Evolutionary conservation across 2,113 vertebrate species (phyloP), one percentile per base, ranked within the genome.

Genomic region (Pongo abelii): DNA sequence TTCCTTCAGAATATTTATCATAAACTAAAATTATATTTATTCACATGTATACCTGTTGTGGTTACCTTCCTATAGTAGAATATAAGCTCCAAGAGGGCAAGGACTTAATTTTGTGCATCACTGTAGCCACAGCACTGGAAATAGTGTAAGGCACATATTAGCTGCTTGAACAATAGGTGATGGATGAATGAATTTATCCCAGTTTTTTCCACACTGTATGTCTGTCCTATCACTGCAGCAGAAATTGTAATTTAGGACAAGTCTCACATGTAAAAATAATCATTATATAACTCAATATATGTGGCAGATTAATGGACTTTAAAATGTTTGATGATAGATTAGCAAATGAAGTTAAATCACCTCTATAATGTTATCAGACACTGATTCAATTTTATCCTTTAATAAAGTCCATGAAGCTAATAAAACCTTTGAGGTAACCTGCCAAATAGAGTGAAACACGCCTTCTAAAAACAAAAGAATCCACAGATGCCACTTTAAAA

Each of bases 361-460:
- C 95, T 93, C 10, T 72, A 55, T 46, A 97, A 80, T 7, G 35
- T 7, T 94, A n/a, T 32, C 72, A 88, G 85, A 91, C 32, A 35
- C 5, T 97, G 93, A 48, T 61, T 97, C 77, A 43, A 32, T 80
- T 98, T 95, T 94, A 86, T 85, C 72, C 27, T 86, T 98, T 97
- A 96, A 93, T 94, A 81, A 97, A 95, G 59, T 86, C 69, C 35
- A 83, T 0, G 25, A 78, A 84, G 22, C 35, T 88, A 61, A 75
- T 52, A 92, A 96, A 87, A 95, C 32, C 18, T 94, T 85, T 84
- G 79, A 69, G 35, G n/a, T 75, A 91, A 96, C 25, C 48, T 96
- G 67, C n/a, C 52, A 92, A 85, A 89, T 0, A 92, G 75, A 95
- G 0, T 84, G 30, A 43, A 85, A 86, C 48, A 78, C 40, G 18